These are phyloP conservation scores for Drosophila ohnishii DNA, from an alignment of 1,140 invertebrate species.

Conservation along the genomic window DNA sequence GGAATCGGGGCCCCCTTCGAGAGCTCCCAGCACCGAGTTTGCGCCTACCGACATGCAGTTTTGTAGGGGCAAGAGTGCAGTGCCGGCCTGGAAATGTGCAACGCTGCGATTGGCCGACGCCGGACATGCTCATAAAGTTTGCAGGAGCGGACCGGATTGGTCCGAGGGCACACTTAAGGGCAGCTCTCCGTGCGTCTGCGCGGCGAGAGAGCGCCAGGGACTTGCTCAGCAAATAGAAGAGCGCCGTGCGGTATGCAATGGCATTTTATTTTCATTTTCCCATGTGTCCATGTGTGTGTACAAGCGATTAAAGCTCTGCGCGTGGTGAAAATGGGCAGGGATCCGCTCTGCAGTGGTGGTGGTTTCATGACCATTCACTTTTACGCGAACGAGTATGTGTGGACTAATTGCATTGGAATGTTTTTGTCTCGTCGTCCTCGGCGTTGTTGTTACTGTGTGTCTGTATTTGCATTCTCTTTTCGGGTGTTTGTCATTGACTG, in stretches of 20 bases:
- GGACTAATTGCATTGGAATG: constrained; percentile 66
- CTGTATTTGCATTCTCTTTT: constrained; percentile 40
- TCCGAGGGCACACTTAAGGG: constrained; percentile 48
- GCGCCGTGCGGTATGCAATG: constrained; percentile 42
- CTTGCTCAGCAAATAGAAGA: constrained; percentile 76
- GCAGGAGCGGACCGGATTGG: constrained; percentile 57
- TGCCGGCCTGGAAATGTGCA: constrained; percentile 72
- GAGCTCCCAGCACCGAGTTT: constrained; percentile 45
- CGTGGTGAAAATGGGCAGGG: constrained; percentile 70
- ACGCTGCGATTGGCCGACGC: constrained; percentile 49
- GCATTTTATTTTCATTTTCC: constrained; percentile 45
- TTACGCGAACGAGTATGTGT: constrained; percentile 13
- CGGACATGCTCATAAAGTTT: constrained; percentile 57
- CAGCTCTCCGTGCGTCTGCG: constrained; percentile 67
- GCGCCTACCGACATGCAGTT: constrained; percentile 56
- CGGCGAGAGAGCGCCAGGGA: constrained; percentile 43
- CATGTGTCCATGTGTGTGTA: constrained; percentile 14
- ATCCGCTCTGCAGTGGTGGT: constrained; percentile 64
- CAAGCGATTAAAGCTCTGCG: constrained; percentile 66
- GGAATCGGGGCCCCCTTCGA: constrained; percentile 10
- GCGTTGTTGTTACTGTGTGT: constrained; percentile 29
- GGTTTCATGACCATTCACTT: constrained; percentile 38
- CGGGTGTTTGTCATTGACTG: constrained; percentile 47
- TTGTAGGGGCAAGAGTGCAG: constrained; percentile 60
- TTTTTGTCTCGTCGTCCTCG: constrained; percentile 15